Conservation (phyloP, 2,113 vertebrate genomes). For the Myiagra hebetior region DNA sequence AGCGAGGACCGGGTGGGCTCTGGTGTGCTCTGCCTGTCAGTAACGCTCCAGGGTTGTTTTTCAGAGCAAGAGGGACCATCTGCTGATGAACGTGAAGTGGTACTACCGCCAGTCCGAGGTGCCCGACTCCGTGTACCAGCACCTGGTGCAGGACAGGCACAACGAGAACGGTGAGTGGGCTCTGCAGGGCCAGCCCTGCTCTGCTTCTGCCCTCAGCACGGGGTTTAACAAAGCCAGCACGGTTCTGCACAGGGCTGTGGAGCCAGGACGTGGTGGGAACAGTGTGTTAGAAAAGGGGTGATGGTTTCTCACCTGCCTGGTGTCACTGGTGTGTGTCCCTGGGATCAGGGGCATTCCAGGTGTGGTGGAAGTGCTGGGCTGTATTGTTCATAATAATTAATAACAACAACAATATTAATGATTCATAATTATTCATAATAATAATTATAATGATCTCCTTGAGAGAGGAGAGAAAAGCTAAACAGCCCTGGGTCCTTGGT, state of each 20-base stretch:
- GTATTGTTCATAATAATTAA: background rate
- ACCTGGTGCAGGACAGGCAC: constrained; percentile 98
- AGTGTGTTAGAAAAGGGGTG: background rate
- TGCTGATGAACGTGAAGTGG: constrained; percentile 99
- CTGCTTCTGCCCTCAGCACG: background rate
- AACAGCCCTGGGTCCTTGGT: background rate
- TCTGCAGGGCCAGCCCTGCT: background rate
- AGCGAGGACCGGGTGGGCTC: background rate
- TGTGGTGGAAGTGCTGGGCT: background rate
- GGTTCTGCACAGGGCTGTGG: accelerated
- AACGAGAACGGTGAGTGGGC: constrained; percentile 91
- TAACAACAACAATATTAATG: background rate
- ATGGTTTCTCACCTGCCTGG: background rate
- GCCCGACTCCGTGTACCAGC: constrained; percentile 98
- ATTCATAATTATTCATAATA: background rate
- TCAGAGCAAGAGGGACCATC: constrained; percentile 99
- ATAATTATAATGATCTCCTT: background rate
- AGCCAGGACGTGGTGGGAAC: background rate
- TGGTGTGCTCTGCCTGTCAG: background rate
- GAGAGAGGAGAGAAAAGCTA: background rate
- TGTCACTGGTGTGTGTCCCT: background rate
- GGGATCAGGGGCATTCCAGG: background rate
- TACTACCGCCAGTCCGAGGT: constrained; percentile 99
- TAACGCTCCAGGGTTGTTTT: constrained; percentile 69
- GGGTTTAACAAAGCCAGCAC: accelerated